These are phyloP conservation scores for Benitochromis conjunctus DNA, from an alignment of 2,113 vertebrate species.

Conservation along the genomic window DNA sequence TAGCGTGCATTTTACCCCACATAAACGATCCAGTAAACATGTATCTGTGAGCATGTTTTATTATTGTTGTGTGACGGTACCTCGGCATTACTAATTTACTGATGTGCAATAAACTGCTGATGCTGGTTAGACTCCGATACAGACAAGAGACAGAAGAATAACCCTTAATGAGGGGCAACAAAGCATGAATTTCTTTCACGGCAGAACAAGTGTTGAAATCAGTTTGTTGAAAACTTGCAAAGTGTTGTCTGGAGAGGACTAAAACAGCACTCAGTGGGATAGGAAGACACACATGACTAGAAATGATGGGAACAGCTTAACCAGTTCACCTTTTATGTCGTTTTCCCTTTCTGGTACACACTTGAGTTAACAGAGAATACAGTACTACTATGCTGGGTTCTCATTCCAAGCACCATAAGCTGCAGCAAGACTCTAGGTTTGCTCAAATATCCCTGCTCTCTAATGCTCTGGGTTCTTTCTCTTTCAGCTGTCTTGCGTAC, in stretches of 20 bases:
- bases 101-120: neutral
- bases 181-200: constrained; percentile 17
- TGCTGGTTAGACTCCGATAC: neutral
- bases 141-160: neutral
- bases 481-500: neutral
- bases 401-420: constrained; percentile 35
- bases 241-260: constrained; percentile 33
- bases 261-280: constrained; percentile 8
- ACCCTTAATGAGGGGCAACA: constrained; percentile 10
- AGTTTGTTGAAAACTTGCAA: constrained; percentile 38
- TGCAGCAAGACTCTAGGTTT: constrained; percentile 18
- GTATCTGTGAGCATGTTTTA: neutral
- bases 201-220: constrained; percentile 23
- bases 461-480: constrained; percentile 1
- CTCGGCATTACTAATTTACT: neutral
- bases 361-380: constrained; percentile 49
- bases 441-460: constrained; percentile 26
- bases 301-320: constrained; percentile 38
- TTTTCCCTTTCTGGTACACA: constrained; percentile 23
- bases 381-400: constrained; percentile 37
- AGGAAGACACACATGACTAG: constrained; percentile 35
- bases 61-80: neutral
- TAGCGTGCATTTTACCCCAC: neutral
- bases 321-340: constrained; percentile 23
- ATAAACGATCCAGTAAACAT: neutral